These are phyloP conservation scores for Sapajus apella DNA, from an alignment of 2,113 vertebrate species.

Conservation along the genomic window DNA sequence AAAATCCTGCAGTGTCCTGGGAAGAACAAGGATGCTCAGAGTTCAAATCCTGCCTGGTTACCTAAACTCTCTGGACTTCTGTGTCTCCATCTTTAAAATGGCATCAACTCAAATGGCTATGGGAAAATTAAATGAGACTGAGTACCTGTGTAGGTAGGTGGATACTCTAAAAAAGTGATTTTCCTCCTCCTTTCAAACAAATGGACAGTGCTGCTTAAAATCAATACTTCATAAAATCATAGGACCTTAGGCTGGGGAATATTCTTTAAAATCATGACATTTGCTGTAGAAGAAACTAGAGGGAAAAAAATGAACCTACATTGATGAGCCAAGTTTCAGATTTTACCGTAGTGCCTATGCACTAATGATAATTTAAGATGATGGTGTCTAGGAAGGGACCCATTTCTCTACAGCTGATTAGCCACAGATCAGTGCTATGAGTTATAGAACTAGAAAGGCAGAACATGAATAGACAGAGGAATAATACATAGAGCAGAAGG, in stretches of 20 bases:
- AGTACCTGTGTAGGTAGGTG: neutral
- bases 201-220: neutral
- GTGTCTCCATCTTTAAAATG: neutral
- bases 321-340: neutral
- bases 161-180: neutral
- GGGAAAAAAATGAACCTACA: neutral
- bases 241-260: neutral
- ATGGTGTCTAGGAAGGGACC: neutral
- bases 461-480: neutral
- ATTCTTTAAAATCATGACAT: neutral
- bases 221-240: neutral
- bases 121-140: neutral
- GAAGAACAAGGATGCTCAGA: neutral
- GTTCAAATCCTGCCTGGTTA: neutral
- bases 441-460: neutral
- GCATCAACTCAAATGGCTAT: neutral
- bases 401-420: neutral
- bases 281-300: neutral
- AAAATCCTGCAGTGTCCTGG: neutral
- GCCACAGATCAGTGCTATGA: neutral
- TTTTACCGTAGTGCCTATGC: neutral
- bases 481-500: neutral
- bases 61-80: neutral
- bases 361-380: neutral
- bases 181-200: neutral